Percentiles rank a stretch among this genome's conserved stretches.
phyloP scores from a whole-genome alignment of 2,888 invertebrate genomes.

The Lycocerus yunnanus region DNA sequence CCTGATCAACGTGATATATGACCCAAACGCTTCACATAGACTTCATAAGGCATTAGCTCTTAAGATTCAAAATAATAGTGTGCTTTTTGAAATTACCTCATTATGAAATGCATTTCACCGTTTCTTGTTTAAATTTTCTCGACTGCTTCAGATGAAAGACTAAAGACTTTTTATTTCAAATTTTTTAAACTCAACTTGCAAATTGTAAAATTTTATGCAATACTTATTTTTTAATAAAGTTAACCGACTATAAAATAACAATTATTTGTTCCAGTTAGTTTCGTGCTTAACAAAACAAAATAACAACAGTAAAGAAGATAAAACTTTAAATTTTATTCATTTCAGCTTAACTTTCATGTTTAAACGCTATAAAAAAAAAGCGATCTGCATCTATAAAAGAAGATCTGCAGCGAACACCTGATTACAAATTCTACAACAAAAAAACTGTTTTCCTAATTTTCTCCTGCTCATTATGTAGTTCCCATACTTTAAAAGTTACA shows the following conservation, averaged over 20 bases:
- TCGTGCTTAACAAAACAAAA: background rate
- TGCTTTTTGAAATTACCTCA: conserved; percentile 11
- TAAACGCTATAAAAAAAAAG: no score
- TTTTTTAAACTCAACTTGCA: background rate
- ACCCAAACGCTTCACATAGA: conserved; percentile 45
- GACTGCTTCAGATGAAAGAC: background rate
- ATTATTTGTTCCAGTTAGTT: background rate
- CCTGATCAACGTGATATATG: conserved; percentile 35
- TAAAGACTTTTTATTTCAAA: background rate
- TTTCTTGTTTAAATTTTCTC: background rate
- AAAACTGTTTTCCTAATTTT: no score
- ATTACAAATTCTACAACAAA: background rate
- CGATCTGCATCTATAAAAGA: no score
- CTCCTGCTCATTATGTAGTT: background rate
- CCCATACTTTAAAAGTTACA: background rate
- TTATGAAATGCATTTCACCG: background rate
- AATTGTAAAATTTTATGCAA: background rate
- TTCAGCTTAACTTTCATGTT: background rate
- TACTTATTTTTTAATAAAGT: background rate
- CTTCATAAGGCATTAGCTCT: conserved; percentile 46
- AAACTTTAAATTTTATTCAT: background rate
- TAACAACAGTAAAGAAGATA: background rate
- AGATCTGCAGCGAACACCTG: background rate
- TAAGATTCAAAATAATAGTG: conserved; percentile 38
- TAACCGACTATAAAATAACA: background rate